These are phyloP conservation scores for Shinisaurus crocodilurus DNA, from an alignment of 2,113 vertebrate species.

Conservation along the genomic window DNA sequence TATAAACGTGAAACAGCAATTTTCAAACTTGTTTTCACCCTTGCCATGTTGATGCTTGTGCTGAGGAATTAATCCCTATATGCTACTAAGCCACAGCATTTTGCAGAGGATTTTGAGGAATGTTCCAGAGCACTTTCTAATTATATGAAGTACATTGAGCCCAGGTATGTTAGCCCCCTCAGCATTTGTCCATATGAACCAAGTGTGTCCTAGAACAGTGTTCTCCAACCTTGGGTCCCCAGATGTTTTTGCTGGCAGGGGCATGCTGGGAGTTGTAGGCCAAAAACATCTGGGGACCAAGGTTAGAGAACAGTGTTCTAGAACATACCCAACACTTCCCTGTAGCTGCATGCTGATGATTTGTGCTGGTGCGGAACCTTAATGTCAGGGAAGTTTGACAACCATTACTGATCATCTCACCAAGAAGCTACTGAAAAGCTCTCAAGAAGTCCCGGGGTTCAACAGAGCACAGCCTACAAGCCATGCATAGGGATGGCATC, in stretches of 20 bases:
- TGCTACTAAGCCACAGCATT: neutral
- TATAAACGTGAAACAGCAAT: neutral
- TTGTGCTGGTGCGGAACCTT: neutral
- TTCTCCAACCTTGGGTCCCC: no score
- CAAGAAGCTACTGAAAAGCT: neutral
- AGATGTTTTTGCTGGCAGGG: no score
- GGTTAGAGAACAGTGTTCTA: no score
- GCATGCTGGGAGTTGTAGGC: no score
- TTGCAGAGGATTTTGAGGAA: neutral
- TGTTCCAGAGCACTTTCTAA: neutral
- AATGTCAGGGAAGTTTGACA: neutral
- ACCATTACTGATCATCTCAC: neutral
- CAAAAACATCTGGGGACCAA: no score
- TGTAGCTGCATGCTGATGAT: neutral
- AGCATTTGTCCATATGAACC: neutral
- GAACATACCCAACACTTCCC: no score
- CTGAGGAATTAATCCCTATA: neutral
- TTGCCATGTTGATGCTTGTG: neutral
- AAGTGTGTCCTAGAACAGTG: no score
- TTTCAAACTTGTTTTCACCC: neutral
- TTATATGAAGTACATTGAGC: neutral
- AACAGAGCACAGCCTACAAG: neutral
- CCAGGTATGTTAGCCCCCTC: neutral
- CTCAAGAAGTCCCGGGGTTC: neutral
- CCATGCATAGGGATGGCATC: neutral